phyloP scores from a whole-genome alignment of 1,140 invertebrate genomes.

The Calephelis virginiensis region DNA sequence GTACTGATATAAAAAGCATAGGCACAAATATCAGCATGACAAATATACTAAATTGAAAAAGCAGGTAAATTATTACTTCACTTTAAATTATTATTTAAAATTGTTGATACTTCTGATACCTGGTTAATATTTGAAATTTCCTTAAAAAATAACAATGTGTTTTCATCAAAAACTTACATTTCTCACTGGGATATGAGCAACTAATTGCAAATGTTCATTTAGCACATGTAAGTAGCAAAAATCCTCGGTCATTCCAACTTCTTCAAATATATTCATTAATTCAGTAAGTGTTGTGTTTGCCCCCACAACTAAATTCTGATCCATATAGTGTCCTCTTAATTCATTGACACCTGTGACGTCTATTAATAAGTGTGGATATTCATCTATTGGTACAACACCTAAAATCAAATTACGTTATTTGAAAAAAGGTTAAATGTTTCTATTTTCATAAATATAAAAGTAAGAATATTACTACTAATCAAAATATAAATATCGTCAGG shows the following conservation, averaged over 20 bases:
- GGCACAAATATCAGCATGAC: too few species aligned
- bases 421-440: background rate
- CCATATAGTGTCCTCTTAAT: conserved; percentile 66
- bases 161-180: conserved; percentile 79
- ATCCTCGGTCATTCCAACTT: conserved; percentile 61
- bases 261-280: conserved; percentile 81
- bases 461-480: too few species aligned
- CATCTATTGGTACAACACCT: conserved; percentile 82
- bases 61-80: too few species aligned
- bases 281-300: conserved; percentile 55
- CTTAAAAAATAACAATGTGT: too few species aligned
- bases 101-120: too few species aligned
- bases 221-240: conserved; percentile 67
- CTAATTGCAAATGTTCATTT: conserved; percentile 79
- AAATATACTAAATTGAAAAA: too few species aligned
- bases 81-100: too few species aligned
- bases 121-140: too few species aligned
- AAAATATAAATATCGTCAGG: too few species aligned
- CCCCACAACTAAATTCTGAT: conserved; percentile 15
- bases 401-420: conserved; percentile 55
- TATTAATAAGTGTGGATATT: conserved; percentile 82
- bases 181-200: conserved; percentile 84
- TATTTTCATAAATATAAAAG: background rate
- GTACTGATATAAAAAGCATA: too few species aligned
- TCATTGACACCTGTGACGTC: conserved; percentile 84